These are phyloP conservation scores for Autographa gamma DNA, from an alignment of 2,888 invertebrate genomes.

Conservation along the genomic window DNA sequence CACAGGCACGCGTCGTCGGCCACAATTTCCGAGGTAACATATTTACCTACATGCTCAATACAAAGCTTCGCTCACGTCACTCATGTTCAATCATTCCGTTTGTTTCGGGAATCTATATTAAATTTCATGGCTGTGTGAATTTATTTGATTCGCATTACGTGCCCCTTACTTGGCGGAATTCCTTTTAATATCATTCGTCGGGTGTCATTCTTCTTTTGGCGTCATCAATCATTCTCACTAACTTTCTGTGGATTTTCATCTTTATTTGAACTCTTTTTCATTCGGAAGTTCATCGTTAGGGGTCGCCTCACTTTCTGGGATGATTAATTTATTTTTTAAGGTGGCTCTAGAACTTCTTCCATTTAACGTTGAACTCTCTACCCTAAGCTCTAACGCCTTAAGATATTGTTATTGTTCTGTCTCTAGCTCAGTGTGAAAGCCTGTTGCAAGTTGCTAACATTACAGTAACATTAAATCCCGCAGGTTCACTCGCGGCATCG, in stretches of 20 bases:
- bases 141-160: conserved; percentile 57
- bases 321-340: conserved; percentile 21
- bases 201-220: conserved; percentile 44
- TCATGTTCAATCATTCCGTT: conserved; percentile 50
- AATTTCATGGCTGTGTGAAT: conserved; percentile 58
- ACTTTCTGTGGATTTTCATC: conserved; percentile 59
- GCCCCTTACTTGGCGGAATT: conserved; percentile 31
- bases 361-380: neutral
- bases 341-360: neutral
- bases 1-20: conserved; percentile 19
- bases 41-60: conserved; percentile 26
- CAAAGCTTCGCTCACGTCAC: conserved; percentile 28
- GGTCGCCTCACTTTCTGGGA: conserved; percentile 24
- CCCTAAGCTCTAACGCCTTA: neutral
- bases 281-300: conserved; percentile 54
- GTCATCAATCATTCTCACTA: conserved; percentile 56
- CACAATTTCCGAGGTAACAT: conserved; percentile 16
- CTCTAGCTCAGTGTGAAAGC: neutral
- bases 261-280: conserved; percentile 56
- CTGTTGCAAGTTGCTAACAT: conserved; percentile 2
- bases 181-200: conserved; percentile 54
- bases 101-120: conserved; percentile 53
- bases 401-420: neutral
- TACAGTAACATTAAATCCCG: neutral
- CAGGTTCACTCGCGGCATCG: neutral